Evolutionary conservation across 2,888 invertebrate species (phyloP), one percentile per base, ranked within the genome.

Genomic region (Kuschelorhynchus macadamiae): DNA sequence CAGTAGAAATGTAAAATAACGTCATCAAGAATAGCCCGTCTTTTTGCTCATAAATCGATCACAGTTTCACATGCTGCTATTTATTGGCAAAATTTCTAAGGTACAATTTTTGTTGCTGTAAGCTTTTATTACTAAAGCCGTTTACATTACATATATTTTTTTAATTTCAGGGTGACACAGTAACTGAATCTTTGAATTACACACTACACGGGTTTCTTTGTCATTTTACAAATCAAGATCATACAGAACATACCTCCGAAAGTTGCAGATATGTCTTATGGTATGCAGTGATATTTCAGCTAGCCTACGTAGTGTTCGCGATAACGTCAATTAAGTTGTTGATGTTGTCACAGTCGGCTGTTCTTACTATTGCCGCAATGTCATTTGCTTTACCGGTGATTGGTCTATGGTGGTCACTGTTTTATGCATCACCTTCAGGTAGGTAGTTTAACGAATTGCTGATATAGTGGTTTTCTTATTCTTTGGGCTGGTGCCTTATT

Each of bases 401-500:
- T 32, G 87, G 86, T 12, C 84, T 88, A 69, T 88, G 87, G 86
- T 88, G 88, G 88, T 86, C 87, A 47, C 77, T 88, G 49, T 87
- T 87, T 74, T 84, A 85, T 70, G 82, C 86, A 80, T 81, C 84
- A 52, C 79, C 83, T 36, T 72, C 77, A 56, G 68, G 67, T 67
- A 57, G 49, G 55, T 60, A n/a, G 4, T 7, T 36, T 9, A 36
- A n/a, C n/a, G n/a, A n/a, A n/a, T n/a, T n/a, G n/a, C 30, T 41
- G 5, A 30, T 30, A 30, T 30, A 30, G 9, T 30, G 9, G 30
- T n/a, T n/a, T n/a, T n/a, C n/a, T n/a, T n/a, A n/a, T n/a, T n/a
- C n/a, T n/a, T n/a, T n/a, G n/a, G n/a, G n/a, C n/a, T n/a, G n/a
- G n/a, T n/a, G n/a, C n/a, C n/a, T n/a, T n/a, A n/a, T n/a, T n/a